Evolutionary conservation across 2,113 vertebrate species (phyloP).

Genomic region (Heliornis fulica): DNA sequence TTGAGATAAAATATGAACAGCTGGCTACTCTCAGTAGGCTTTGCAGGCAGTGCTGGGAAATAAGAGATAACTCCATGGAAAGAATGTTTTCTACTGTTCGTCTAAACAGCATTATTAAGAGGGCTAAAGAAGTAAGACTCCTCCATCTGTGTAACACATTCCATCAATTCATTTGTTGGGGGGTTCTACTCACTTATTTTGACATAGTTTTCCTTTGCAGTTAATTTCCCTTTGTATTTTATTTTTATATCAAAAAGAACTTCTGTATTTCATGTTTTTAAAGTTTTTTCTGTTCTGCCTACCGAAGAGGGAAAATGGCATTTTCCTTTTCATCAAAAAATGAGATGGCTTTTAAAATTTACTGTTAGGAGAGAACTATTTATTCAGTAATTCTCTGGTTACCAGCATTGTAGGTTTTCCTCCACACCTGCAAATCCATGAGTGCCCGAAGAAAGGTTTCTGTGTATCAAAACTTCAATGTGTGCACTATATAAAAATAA

Average conservation of each 20-base stretch:
- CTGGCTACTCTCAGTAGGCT: constrained; percentile 37
- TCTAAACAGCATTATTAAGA: background rate
- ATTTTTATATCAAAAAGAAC: background rate
- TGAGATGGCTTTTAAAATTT: background rate
- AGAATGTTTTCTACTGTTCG: constrained; percentile 36
- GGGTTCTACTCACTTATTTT: background rate
- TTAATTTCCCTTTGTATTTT: background rate
- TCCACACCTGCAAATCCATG: background rate
- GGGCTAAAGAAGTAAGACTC: background rate
- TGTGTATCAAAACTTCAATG: background rate
- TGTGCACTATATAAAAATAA: no score
- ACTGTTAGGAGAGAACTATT: background rate
- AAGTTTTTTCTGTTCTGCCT: background rate
- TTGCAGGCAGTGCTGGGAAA: background rate
- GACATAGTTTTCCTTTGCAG: background rate
- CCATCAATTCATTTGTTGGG: background rate
- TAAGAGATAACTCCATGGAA: constrained; percentile 42
- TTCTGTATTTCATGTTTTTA: background rate
- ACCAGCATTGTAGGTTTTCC: background rate
- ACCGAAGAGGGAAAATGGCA: background rate
- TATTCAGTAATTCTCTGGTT: background rate
- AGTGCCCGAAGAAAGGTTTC: background rate
- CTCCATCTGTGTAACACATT: constrained; percentile 13
- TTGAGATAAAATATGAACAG: constrained; percentile 45
- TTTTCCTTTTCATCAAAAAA: background rate